phyloP scores from a whole-genome alignment of 2,888 invertebrate species.

The Lasioglossum morio region DNA sequence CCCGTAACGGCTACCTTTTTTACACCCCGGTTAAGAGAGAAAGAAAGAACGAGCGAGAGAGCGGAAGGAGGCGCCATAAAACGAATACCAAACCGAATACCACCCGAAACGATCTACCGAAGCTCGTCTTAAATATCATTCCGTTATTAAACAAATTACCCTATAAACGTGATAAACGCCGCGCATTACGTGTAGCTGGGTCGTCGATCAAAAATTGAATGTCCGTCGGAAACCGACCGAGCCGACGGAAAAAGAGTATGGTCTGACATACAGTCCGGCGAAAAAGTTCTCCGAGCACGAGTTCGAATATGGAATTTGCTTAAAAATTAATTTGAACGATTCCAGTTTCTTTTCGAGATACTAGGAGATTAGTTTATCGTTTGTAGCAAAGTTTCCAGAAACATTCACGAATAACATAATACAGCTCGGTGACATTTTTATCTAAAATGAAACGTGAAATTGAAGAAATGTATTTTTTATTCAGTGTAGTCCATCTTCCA shows the following conservation, averaged over 20 bases:
- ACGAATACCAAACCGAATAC: constrained; percentile 7
- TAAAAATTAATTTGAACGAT: not conserved
- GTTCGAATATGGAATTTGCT: not conserved
- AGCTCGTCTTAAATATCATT: constrained; percentile 13
- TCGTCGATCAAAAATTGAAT: not conserved
- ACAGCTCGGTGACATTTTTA: not conserved
- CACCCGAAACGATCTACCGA: constrained; percentile 6
- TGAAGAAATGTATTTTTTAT: not conserved
- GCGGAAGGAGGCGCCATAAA: constrained; percentile 17
- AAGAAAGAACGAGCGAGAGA: not conserved
- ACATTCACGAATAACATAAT: no score
- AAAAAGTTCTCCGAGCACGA: not conserved
- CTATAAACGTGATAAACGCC: constrained; percentile 19
- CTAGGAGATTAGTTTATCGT: not conserved
- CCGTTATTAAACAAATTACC: constrained; percentile 11
- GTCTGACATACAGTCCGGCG: not conserved
- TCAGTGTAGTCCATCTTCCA: no score
- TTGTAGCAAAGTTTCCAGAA: not conserved
- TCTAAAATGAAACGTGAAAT: accelerated
- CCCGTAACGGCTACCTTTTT: constrained; percentile 13
- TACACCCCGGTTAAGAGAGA: not conserved
- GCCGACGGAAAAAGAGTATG: not conserved
- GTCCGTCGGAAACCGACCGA: not conserved
- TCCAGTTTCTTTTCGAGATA: not conserved
- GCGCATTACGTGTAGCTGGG: not conserved